Percentiles rank a stretch among this genome's conserved stretches.
Evolutionary conservation across 92 coral and sea anemone genomes (phyloP).

Genomic region (Desmophyllum pertusum): DNA sequence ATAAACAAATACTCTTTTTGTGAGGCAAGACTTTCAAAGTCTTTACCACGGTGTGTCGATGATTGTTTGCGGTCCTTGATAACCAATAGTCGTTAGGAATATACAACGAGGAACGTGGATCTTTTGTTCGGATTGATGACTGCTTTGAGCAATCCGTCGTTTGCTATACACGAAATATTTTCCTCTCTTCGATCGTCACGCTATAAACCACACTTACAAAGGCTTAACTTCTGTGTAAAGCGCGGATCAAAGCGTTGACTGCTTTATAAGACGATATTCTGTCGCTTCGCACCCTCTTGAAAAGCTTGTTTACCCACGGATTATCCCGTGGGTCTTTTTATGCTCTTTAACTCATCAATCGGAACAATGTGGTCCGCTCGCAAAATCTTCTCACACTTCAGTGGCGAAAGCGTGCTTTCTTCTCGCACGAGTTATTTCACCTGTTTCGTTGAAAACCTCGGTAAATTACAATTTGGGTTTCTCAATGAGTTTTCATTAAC

Average conservation of each 20-base stretch:
- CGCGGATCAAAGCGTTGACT: constrained; percentile 10
- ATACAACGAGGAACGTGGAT: background rate
- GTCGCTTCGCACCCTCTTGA: constrained; percentile 33
- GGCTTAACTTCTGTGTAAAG: constrained; percentile 33
- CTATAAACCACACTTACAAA: constrained; percentile 1
- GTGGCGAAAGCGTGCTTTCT: constrained; percentile 19
- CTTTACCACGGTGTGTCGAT: background rate
- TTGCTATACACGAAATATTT: background rate
- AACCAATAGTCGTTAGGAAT: background rate
- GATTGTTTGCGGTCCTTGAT: constrained; percentile 23
- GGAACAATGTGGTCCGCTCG: constrained; percentile 13
- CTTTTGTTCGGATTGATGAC: constrained; percentile 3
- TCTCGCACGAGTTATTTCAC: constrained; percentile 18
- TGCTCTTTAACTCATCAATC: constrained; percentile 1
- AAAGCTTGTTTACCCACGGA: constrained; percentile 16
- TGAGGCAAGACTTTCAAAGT: background rate
- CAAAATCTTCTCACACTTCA: background rate
- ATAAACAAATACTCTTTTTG: constrained; percentile 8
- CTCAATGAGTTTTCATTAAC: constrained; percentile 15
- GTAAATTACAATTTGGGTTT: constrained; percentile 17
- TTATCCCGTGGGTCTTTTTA: background rate
- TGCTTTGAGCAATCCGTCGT: constrained; percentile 1
- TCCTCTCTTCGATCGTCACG: constrained; percentile 14
- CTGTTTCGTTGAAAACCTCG: constrained; percentile 18
- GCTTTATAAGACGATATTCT: constrained; percentile 2